Evolutionary conservation across 53 echinoderm and acorn worm genomes (phyloP), one percentile per base, ranked within the genome.

Genomic region (Temnopleurus reevesii): DNA sequence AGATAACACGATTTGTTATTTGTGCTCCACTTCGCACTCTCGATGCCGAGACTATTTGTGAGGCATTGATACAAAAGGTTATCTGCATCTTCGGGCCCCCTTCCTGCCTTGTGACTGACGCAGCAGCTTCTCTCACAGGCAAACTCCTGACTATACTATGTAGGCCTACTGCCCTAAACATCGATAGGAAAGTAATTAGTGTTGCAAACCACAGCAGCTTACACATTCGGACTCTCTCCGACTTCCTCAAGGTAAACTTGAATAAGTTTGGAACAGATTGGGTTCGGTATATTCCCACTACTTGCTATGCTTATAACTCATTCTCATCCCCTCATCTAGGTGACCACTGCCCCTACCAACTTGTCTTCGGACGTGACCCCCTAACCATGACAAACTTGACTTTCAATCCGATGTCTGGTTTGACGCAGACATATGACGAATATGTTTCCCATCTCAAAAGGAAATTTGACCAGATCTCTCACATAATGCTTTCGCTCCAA

Each of bases 101-200:
- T 12, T 82, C 71, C 21, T 38, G 55, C 17, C 51, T 92, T 53
- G 47, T 92, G 18, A 89, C 89, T 38, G 89, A 89, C 82, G 92
- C 92, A 43, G 89, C 83, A 19, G 29, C 82, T 10, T 89, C 83
- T 3, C 35, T 89, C 24, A 92, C 89, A 49, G 89, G 83, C 4
- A 89, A 89, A 28, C 18, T 92, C 13, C 23, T 89, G 41, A 64
- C 54, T 5, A 21, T 92, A 10, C 46, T 92, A 18, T 92, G 92
- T 89, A 31, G 53, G 15, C n/a, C n/a, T n/a, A n/a, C n/a, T n/a
- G 44, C 84, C 1, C 45, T 89, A 19, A 46, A 34, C 23, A 92
- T 92, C 46, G 89, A 92, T 8, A 64, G 47, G 34, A 92, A 89
- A 55, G 45, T 83, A 13, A 71, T 89, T 27, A 92, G 91, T 60